Evolutionary conservation across 2,888 invertebrate genomes (phyloP), one percentile per base, ranked within the genome.

Genomic region (Pilophorus perplexus): DNA sequence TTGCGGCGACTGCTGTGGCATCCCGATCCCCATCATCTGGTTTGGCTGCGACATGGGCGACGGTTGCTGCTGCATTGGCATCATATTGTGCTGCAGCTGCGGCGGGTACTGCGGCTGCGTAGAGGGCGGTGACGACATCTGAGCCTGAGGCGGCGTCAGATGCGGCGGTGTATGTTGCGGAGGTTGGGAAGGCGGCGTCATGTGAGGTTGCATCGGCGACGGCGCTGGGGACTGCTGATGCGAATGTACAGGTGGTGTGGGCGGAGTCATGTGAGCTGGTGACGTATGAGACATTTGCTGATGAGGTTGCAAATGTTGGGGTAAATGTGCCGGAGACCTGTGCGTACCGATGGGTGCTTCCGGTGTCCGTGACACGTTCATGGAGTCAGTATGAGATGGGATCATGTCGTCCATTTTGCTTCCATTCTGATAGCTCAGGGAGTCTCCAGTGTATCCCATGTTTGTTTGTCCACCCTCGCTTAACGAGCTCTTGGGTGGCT

Each of bases 351-450:
- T 46, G 1, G 62, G 46, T 2, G 46, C 33, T 44, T 62, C 62
- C 4, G 62, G 48, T 20, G 62, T 28, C 3, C 33, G 22, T 4
- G 44, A 40, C 18, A 55, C 23, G 33, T 28, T 62, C 10, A 46
- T 20, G 10, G 62, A 28, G 40, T 50, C 44, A 54, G 42, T 44
- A 14, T 65, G 68, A 38, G 38, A 69, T 44, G 57, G 60, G 73
- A 76, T 75, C 68, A 77, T 73, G 73, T 79, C 79, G 68, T 80
- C 80, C 74, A 79, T 77, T 73, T 79, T 79, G 66, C 73, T 76
- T 44, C 75, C 74, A 76, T 73, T 78, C 74, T 62, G 79, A 75
- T 76, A 80, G 16, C 64, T 68, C 27, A 72, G 10, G 1, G 38
- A 23, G 14, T 52, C 64, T 44, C 66, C 68, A 27, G 50, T 50